Conservation (phyloP, 2,888 invertebrate genomes). For the Scaptomyza parva region DNA sequence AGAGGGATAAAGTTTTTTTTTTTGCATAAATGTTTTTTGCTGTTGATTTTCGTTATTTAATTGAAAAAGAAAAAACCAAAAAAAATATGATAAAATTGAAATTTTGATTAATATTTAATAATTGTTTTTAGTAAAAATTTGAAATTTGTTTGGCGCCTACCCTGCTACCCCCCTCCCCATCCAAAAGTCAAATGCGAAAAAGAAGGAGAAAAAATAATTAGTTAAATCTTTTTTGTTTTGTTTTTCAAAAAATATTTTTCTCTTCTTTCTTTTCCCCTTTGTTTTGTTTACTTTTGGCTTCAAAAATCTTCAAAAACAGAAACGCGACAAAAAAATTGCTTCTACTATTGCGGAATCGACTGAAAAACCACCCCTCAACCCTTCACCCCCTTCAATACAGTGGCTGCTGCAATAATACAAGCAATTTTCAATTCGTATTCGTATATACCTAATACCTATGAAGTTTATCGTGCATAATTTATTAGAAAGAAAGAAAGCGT, state of each 20-base stretch:
- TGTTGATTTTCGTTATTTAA: conserved; percentile 78
- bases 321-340: conserved; percentile 46
- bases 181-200: conserved; percentile 56
- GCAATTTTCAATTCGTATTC: conserved; percentile 33
- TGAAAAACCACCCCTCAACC: conserved; percentile 20
- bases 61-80: conserved; percentile 40
- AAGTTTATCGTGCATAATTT: conserved; percentile 75
- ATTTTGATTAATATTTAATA: conserved; percentile 74
- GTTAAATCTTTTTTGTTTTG: conserved; percentile 47
- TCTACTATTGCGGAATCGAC: conserved; percentile 49
- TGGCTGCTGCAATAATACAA: conserved; percentile 36
- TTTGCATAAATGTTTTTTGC: conserved; percentile 68
- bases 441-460: conserved; percentile 43
- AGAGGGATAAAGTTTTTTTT: conserved; percentile 37
- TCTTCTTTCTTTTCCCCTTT: conserved; percentile 16
- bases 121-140: conserved; percentile 75
- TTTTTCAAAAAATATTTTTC: no score
- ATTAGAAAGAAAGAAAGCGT: conserved; percentile 43
- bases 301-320: conserved; percentile 12
- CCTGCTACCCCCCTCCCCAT: no score
- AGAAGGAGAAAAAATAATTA: conserved; percentile 26
- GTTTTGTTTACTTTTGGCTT: conserved; percentile 27
- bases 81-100: no score
- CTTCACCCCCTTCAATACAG: conserved; percentile 10
- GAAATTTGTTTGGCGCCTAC: conserved; percentile 66